Conservation (phyloP, 2,113 vertebrate genomes). For the Nibea albiflora region DNA sequence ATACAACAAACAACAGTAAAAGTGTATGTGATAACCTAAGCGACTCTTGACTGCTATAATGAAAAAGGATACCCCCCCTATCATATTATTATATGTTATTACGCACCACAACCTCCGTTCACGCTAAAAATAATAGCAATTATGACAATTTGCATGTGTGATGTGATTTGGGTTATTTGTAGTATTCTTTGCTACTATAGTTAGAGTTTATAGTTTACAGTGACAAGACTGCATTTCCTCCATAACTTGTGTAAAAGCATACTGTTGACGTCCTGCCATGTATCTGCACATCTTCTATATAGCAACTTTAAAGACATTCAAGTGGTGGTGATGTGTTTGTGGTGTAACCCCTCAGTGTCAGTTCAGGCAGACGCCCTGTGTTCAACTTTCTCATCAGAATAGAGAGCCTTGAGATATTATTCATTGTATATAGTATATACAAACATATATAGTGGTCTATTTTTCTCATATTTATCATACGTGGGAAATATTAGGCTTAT, state of each 20-base stretch:
- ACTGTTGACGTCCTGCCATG: background rate
- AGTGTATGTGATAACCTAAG: no score
- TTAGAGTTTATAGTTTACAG: no score
- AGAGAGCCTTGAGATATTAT: background rate
- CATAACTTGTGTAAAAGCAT: no score
- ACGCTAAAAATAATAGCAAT: background rate
- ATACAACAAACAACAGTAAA: no score
- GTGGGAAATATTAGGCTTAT: background rate
- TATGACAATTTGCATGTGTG: no score
- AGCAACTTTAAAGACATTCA: background rate
- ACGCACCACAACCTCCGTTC: background rate
- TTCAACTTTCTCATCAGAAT: background rate
- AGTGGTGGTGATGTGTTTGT: background rate
- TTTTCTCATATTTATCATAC: background rate
- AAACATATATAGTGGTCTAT: background rate
- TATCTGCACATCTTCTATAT: background rate
- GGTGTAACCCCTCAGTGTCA: background rate
- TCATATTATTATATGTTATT: background rate
- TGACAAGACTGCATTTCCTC: background rate
- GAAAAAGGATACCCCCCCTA: no score
- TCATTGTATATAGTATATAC: background rate
- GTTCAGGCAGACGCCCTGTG: background rate
- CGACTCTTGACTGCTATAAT: no score
- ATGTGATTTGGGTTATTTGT: background rate
- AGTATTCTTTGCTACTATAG: background rate